Evolutionary conservation across 2,888 invertebrate genomes (phyloP).

Genomic region (Meandrusa payeni): DNA sequence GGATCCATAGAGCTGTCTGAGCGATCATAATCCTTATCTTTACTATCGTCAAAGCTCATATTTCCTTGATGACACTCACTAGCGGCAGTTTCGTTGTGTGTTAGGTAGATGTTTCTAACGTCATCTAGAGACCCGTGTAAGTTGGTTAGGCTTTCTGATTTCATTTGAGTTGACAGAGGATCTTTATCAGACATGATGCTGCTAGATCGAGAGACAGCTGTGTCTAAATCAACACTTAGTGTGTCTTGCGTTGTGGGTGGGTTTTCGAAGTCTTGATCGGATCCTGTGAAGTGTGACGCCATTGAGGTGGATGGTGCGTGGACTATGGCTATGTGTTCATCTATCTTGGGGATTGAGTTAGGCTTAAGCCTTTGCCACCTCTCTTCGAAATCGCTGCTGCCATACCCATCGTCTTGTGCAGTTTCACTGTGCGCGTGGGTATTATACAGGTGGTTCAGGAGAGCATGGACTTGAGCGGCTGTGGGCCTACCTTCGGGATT

Average conservation of each 20-base stretch:
- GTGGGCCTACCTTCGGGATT: constrained; percentile 51
- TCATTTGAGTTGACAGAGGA: constrained; percentile 58
- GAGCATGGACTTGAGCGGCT: constrained; percentile 61
- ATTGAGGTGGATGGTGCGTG: constrained; percentile 64
- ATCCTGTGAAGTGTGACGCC: constrained; percentile 54
- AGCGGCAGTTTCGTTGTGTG: constrained; percentile 63
- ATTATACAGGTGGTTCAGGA: constrained; percentile 62
- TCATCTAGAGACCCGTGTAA: constrained; percentile 86
- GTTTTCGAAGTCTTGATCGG: constrained; percentile 53
- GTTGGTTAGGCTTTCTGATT: constrained; percentile 82
- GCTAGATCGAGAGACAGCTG: constrained; percentile 63
- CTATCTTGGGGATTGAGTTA: constrained; percentile 81
- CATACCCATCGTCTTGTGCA: constrained; percentile 44
- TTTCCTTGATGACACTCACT: constrained; percentile 70
- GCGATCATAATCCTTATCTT: constrained; percentile 55
- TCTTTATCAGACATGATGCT: constrained; percentile 71
- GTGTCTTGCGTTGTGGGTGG: constrained; percentile 49
- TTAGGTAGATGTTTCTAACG: constrained; percentile 71
- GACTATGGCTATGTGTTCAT: constrained; percentile 73
- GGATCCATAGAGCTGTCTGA: constrained; percentile 78
- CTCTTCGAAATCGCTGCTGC: constrained; percentile 83
- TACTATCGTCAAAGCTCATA: constrained; percentile 49
- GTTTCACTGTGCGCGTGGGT: constrained; percentile 45
- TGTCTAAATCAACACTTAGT: constrained; percentile 58
- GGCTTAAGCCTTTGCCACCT: constrained; percentile 87